Conservation (phyloP, 2,113 vertebrate species). For the Eptesicus fuscus region DNA sequence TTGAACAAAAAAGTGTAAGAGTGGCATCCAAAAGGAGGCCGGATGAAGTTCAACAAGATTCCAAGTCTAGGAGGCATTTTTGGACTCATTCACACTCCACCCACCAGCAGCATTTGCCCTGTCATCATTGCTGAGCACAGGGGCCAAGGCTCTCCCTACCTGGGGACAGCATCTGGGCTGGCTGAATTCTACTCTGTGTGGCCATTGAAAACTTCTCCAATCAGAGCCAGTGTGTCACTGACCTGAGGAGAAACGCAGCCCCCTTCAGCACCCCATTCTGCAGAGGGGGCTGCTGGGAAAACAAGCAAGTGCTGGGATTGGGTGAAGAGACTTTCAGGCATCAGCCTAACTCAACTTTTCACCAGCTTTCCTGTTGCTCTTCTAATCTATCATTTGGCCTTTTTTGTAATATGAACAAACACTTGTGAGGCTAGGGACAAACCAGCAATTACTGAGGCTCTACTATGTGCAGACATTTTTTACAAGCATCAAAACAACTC, state of each 20-base stretch:
- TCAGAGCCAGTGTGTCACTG: neutral
- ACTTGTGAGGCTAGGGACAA: neutral
- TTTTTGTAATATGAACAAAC: neutral
- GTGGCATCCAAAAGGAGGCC: neutral
- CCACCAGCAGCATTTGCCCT: neutral
- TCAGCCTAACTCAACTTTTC: neutral
- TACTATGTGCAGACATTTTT: neutral
- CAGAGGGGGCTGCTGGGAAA: neutral
- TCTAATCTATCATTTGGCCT: neutral
- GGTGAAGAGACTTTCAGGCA: neutral
- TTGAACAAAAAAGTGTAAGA: neutral
- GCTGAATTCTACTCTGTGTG: neutral
- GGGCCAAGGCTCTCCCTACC: neutral
- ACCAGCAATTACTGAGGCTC: neutral
- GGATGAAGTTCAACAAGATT: neutral
- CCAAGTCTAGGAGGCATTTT: neutral
- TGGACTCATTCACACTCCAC: neutral
- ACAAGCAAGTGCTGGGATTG: neutral
- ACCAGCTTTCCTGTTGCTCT: neutral
- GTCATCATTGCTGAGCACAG: neutral
- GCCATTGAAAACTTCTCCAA: neutral
- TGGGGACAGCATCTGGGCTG: neutral
- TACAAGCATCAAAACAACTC: neutral
- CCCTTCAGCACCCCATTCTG: neutral
- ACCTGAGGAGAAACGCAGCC: neutral